Conservation (phyloP, 2,113 vertebrate genomes). For the Megaceryle torquata region DNA sequence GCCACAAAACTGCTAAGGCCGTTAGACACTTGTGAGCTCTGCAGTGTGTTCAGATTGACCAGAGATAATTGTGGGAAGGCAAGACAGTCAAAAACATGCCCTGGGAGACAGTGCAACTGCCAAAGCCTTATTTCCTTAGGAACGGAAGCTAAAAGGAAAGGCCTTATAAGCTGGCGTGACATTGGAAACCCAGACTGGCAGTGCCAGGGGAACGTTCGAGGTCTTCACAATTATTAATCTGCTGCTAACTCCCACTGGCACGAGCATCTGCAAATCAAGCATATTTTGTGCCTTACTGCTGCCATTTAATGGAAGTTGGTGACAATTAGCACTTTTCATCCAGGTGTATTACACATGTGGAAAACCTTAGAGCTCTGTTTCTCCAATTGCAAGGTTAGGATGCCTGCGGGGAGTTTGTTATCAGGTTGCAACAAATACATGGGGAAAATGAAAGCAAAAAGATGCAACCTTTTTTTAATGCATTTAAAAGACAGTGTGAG, state of each 20-base stretch:
- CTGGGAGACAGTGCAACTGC: not conserved
- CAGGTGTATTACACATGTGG: constrained; percentile 40
- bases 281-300: constrained; percentile 60
- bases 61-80: not conserved
- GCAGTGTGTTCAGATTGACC: not conserved
- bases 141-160: not conserved
- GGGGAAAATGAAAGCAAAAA: constrained; percentile 15
- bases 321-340: constrained; percentile 56
- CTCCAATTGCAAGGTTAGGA: constrained; percentile 8
- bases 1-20: not conserved
- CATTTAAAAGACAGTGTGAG: not conserved
- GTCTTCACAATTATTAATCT: constrained; percentile 44
- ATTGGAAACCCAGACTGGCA: constrained; percentile 1
- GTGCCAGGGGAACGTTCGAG: constrained; percentile 1
- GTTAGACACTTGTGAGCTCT: not conserved
- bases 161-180: not conserved
- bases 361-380: constrained; percentile 19
- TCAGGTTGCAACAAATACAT: constrained; percentile 11
- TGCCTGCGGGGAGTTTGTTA: constrained; percentile 21
- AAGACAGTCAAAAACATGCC: not conserved
- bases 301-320: constrained; percentile 40
- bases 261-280: constrained; percentile 31
- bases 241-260: constrained; percentile 28
- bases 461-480: not conserved
- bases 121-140: not conserved